Conservation (phyloP, 2,888 invertebrate genomes). For the Siphonodentalium dalli region DNA sequence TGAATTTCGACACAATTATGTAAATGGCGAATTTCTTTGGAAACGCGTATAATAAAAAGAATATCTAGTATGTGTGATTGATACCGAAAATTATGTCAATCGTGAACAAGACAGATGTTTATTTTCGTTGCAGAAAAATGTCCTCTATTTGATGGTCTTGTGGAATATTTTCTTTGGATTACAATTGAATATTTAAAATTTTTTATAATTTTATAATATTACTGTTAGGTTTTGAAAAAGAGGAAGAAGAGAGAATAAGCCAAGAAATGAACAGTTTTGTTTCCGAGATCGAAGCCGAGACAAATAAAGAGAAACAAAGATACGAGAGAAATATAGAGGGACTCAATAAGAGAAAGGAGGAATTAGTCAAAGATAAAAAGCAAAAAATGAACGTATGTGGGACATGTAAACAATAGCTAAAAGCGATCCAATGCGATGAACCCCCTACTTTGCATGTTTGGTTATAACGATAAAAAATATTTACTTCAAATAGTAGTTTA, state of each 20-base stretch:
- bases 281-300: slow-evolving; percentile 49
- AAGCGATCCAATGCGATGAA: no score
- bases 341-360: slow-evolving; percentile 54
- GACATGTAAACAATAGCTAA: background rate
- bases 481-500: no score
- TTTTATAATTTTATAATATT: background rate
- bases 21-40: no score
- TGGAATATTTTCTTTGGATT: background rate
- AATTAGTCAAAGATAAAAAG: slow-evolving; percentile 50
- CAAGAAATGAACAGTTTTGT: slow-evolving; percentile 49
- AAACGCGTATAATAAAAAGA: no score
- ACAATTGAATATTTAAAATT: background rate
- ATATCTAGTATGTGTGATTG: no score
- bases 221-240: slow-evolving; percentile 47
- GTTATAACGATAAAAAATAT: no score
- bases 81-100: no score
- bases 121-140: background rate
- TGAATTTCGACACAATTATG: no score
- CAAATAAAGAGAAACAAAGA: slow-evolving; percentile 47
- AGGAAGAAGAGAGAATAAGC: slow-evolving; percentile 44
- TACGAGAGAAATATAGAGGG: slow-evolving; percentile 49
- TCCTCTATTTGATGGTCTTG: background rate
- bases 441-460: no score
- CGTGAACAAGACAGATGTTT: no score
- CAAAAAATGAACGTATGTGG: slow-evolving; percentile 48